Conservation (phyloP, 2,888 invertebrate genomes). For the Agapostemon virescens region DNA sequence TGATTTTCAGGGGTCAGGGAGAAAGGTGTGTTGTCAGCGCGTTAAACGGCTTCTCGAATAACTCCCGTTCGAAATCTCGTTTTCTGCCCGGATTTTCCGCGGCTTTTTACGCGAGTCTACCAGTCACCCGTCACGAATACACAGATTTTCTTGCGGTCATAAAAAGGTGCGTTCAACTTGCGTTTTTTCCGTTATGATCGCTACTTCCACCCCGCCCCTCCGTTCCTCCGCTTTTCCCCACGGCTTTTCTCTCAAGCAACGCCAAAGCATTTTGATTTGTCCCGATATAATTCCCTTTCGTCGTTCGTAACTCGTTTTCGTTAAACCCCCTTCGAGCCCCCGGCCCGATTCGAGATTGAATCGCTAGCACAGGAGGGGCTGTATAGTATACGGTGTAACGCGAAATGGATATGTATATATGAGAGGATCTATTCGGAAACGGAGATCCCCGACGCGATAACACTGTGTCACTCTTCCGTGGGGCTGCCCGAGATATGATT, state of each 20-base stretch:
- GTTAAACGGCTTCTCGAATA: conserved; percentile 29
- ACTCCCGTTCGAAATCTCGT: conserved; percentile 33
- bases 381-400: conserved; percentile 39
- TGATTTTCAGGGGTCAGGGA: conserved; percentile 21
- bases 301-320: conserved; percentile 53
- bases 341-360: conserved; percentile 56
- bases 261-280: conserved; percentile 19
- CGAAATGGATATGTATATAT: conserved; percentile 61
- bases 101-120: neutral
- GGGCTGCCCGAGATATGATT: conserved; percentile 44
- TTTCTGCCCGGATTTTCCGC: conserved; percentile 24
- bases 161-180: conserved; percentile 6
- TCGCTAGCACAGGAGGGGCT: conserved; percentile 46
- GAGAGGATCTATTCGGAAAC: conserved; percentile 58
- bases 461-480: conserved; percentile 46
- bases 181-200: neutral
- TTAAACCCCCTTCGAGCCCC: conserved; percentile 37
- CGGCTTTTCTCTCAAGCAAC: neutral
- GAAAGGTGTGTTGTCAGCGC: conserved; percentile 15
- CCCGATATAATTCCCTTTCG: conserved; percentile 40
- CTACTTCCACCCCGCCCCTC: neutral
- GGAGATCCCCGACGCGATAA: conserved; percentile 58
- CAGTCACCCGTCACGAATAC: neutral
- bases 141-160: neutral
- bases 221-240: neutral